Evolutionary conservation across 2,888 invertebrate genomes (phyloP).

Genomic region (Ochlodes sylvanus): DNA sequence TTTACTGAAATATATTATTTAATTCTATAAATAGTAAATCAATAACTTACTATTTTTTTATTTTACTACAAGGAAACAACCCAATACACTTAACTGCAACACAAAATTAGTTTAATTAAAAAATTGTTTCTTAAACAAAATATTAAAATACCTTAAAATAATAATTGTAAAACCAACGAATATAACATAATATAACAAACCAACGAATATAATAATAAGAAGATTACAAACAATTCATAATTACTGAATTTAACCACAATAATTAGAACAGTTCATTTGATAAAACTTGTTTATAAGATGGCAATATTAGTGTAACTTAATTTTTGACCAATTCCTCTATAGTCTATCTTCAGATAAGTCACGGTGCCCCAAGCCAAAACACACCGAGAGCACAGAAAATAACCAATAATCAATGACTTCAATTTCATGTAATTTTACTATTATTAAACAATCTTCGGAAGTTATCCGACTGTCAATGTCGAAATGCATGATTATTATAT

Average conservation of each 20-base stretch:
- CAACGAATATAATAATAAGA: neutral
- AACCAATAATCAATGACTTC: too few relatives aligned
- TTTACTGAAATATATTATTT: neutral
- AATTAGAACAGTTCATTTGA: neutral
- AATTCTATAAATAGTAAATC: neutral
- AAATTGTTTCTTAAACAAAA: neutral
- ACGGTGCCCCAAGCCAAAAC: neutral
- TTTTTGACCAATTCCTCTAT: neutral
- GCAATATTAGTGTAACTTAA: neutral
- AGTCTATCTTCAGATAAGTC: neutral
- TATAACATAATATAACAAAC: neutral
- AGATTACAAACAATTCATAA: neutral
- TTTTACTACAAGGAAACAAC: neutral
- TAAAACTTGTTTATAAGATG: neutral
- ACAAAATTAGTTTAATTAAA: neutral
- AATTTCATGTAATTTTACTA: too few relatives aligned
- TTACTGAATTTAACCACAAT: neutral
- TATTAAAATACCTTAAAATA: neutral
- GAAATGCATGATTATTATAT: too few relatives aligned
- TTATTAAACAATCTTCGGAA: too few relatives aligned
- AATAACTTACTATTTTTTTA: neutral
- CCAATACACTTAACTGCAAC: neutral
- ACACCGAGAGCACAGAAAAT: too few relatives aligned
- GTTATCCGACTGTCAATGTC: too few relatives aligned
- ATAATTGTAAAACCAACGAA: neutral